These are phyloP conservation scores for Platichthys stellatus DNA, from an alignment of 2,113 vertebrate genomes.

Conservation along the genomic window DNA sequence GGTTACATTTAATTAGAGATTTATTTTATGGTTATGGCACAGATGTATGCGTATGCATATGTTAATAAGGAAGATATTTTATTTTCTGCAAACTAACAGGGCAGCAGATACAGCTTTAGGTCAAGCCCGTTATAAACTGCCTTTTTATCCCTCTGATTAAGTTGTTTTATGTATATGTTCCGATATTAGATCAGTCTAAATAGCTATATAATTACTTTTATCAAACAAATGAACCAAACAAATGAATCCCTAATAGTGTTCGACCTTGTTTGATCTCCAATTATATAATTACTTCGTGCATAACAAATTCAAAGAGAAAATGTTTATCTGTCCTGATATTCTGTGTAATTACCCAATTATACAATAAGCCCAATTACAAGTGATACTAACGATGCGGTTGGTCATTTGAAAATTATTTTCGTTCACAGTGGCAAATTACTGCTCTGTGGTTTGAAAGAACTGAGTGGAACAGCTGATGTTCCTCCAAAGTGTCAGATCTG, in stretches of 20 bases:
- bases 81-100: not conserved
- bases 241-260: slow-evolving; percentile 2
- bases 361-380: slow-evolving; percentile 33
- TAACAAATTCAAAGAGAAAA: slow-evolving; percentile 34
- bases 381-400: slow-evolving; percentile 31
- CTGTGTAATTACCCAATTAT: slow-evolving; percentile 51
- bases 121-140: not conserved
- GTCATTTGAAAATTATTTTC: slow-evolving; percentile 28
- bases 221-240: slow-evolving; percentile 10
- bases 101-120: not conserved
- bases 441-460: slow-evolving; percentile 15
- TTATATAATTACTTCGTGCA: slow-evolving; percentile 25
- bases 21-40: not conserved
- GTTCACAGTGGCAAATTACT: slow-evolving; percentile 14
- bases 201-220: not conserved
- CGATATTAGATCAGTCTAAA: not conserved
- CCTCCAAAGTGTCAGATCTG: slow-evolving; percentile 13
- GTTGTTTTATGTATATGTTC: not conserved
- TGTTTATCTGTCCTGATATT: slow-evolving; percentile 28
- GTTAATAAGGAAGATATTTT: not conserved
- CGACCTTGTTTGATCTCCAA: slow-evolving; percentile 30
- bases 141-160: not conserved
- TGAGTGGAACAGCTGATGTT: not conserved
- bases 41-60: not conserved
- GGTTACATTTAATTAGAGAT: not conserved